Evolutionary conservation across 35 echinoderm and acorn worm genomes (phyloP).

Genomic region (Ophiothrix spiculata): DNA sequence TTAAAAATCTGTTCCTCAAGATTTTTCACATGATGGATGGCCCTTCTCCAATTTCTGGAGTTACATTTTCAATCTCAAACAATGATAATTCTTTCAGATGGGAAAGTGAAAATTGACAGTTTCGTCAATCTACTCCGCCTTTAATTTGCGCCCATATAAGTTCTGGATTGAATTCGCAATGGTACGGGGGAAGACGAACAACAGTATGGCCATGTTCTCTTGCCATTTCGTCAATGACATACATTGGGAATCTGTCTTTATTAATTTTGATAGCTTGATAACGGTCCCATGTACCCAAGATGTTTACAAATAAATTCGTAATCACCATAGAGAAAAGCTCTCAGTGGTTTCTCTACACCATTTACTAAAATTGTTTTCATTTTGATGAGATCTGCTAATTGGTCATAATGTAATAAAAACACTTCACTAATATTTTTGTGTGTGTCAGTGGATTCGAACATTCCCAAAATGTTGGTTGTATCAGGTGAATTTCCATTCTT

Average conservation of each 20-base stretch:
- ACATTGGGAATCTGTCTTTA: not conserved
- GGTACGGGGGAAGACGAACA: not conserved
- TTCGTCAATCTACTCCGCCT: not conserved
- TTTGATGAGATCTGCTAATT: not conserved
- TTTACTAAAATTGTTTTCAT: not conserved
- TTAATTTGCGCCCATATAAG: not conserved
- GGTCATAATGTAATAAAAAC: not conserved
- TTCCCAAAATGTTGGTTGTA: not conserved
- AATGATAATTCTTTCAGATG: not conserved
- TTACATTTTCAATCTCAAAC: not conserved
- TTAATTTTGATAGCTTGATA: not conserved
- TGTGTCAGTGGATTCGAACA: not conserved
- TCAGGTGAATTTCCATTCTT: not conserved
- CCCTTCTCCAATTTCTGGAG: not conserved
- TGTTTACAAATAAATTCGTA: not conserved
- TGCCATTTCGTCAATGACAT: not conserved
- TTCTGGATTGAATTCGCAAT: not conserved
- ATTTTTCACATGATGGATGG: not conserved
- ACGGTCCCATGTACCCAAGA: not conserved
- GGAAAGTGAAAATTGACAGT: not conserved
- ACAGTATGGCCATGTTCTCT: not conserved
- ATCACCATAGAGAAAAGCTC: not conserved
- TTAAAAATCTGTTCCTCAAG: not conserved
- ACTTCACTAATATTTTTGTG: not conserved
- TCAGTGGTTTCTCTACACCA: not conserved